Evolutionary conservation across 2,888 invertebrate genomes (phyloP).

Genomic region (Cheilosia vernalis): DNA sequence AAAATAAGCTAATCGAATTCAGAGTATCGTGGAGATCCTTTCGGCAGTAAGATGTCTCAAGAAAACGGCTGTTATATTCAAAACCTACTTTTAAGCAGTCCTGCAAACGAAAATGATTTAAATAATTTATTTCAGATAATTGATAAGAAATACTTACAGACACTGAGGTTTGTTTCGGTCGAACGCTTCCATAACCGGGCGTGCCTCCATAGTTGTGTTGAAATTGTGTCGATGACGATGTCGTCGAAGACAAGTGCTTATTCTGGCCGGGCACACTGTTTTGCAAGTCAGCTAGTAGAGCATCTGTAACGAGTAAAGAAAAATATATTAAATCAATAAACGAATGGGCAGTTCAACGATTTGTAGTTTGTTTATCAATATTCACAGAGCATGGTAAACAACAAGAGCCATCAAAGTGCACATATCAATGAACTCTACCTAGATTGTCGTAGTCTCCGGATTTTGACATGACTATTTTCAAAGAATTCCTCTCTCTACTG

Average conservation of each 20-base stretch:
- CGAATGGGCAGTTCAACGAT: constrained; percentile 2
- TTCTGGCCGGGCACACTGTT: constrained; percentile 91
- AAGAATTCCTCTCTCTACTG: constrained; percentile 3
- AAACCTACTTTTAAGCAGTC: background rate
- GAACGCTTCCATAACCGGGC: constrained; percentile 90
- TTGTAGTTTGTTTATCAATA: constrained; percentile 20
- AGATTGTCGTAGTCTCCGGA: constrained; percentile 82
- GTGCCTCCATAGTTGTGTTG: constrained; percentile 82
- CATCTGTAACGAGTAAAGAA: constrained; percentile 88
- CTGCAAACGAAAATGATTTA: background rate
- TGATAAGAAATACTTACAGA: constrained; percentile 85
- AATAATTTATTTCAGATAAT: background rate
- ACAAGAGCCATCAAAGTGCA: background rate
- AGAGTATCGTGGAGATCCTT: background rate
- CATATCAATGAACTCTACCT: constrained; percentile 76
- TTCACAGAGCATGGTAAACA: constrained; percentile 7
- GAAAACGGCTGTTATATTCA: background rate
- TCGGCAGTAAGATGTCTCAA: background rate
- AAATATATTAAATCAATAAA: constrained; percentile 25
- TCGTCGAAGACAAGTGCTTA: constrained; percentile 47
- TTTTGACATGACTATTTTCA: constrained; percentile 77
- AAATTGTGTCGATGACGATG: constrained; percentile 79
- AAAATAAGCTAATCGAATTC: constrained; percentile 25
- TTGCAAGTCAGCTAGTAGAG: constrained; percentile 96
- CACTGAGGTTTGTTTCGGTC: constrained; percentile 86